Base-by-base conservation (phyloP, 2,797 vertebrate species). In the Halcyon chelicuti region DNA sequence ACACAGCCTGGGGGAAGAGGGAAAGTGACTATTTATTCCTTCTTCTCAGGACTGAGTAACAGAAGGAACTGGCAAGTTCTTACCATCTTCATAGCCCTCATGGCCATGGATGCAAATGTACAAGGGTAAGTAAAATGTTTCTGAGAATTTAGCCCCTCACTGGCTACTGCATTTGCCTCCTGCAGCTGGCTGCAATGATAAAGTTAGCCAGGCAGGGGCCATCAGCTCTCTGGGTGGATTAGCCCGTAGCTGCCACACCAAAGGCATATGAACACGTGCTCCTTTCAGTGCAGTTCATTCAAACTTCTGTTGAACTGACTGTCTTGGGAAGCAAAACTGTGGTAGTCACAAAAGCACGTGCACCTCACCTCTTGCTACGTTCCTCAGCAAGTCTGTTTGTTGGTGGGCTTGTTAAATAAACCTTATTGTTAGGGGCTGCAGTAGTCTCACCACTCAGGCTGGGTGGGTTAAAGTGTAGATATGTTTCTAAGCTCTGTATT, bases 61-160 rank as follows among this genome's bases (percentile, higher is more conserved):
- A 68, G 14, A 54, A 57, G 26, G 39, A 65, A 55, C 33, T 26
- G 42, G 39, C 33, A 49, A 8, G 21, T 33, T 52, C 44, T 80
- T 49, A 39, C 18, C 17, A 4, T 58, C 88, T 75, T 65, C 33
- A 42, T 66, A 57, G 49, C 39, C 26, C 18, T 94, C 14, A 12
- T 47, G 26, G 33, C 22, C 35, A 28, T 5, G 31, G 35, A 72
- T 37, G 33, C 29, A 89, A 88, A 61, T 5, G 51, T 6, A 23
- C 12, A 85, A 68, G 7, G 0, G 0, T 47, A 54, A 76, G 29
- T 28, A 37, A 52, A 71, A 44, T 0, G 0, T 40, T 91, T 68
- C 71, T 57, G 49, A 80, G 31, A 82, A 49, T 71, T 70, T 29
- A 76, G 22, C 17, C 11, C 13, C n/a, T 82, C 40, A 5, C 1